Percentiles rank a stretch among this genome's conserved stretches.
Evolutionary conservation across 2,113 vertebrate species (phyloP).

Genomic region (Thamnaconus septentrionalis): DNA sequence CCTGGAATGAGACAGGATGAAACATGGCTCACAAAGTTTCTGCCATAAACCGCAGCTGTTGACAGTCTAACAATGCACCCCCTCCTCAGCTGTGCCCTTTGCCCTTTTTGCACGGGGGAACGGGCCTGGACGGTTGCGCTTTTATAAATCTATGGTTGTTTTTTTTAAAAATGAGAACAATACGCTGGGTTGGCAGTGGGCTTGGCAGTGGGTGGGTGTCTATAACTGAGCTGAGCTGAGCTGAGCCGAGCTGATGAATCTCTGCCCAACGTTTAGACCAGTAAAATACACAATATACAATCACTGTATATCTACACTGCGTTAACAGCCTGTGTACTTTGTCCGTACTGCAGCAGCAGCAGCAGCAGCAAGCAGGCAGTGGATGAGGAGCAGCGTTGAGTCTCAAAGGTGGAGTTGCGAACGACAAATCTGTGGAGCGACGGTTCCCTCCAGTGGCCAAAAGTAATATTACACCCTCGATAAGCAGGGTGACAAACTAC

Average conservation of each 20-base stretch:
- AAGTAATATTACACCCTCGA: background rate
- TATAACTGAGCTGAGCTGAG: too few relatives aligned
- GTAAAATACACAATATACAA: too few relatives aligned
- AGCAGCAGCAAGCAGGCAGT: background rate
- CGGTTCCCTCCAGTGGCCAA: slow-evolving; percentile 28
- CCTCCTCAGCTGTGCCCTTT: slow-evolving; percentile 45
- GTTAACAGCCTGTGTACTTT: too few relatives aligned
- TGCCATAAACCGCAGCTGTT: slow-evolving; percentile 46
- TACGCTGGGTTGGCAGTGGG: too few relatives aligned
- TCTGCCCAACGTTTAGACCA: too few relatives aligned
- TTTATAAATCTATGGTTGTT: background rate
- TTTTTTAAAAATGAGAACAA: too few relatives aligned
- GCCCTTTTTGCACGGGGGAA: slow-evolving; percentile 21
- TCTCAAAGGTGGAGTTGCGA: background rate
- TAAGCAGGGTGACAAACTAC: background rate
- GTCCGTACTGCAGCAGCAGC: background rate
- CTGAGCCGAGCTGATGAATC: too few relatives aligned
- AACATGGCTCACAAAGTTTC: slow-evolving; percentile 22
- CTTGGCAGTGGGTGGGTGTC: too few relatives aligned
- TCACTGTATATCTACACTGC: too few relatives aligned
- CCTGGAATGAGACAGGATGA: slow-evolving; percentile 41
- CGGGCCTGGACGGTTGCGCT: background rate
- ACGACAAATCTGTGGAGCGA: slow-evolving; percentile 21
- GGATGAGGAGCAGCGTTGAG: too few relatives aligned
- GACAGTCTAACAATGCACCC: slow-evolving; percentile 56